phyloP scores from a whole-genome alignment of 2,888 invertebrate species.

The Cosmopolites sordidus region DNA sequence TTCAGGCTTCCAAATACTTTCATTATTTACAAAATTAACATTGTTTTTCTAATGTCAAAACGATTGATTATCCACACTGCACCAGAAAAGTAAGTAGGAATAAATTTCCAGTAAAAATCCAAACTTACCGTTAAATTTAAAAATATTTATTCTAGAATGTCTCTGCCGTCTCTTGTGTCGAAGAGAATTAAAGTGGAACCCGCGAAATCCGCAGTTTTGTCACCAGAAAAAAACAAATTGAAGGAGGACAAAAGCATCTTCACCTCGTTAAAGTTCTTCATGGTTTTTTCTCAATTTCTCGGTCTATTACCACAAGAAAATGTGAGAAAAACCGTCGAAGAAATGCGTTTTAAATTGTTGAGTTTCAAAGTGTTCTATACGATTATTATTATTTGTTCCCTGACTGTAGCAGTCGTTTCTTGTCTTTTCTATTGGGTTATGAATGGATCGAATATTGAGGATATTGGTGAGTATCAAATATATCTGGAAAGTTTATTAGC shows the following conservation, averaged over 20 bases:
- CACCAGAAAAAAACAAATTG: background rate
- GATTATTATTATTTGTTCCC: constrained; percentile 4
- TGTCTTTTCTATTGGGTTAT: constrained; percentile 16
- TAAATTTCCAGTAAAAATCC: too few relatives aligned
- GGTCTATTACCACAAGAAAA: constrained; percentile 26
- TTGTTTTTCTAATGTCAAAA: background rate
- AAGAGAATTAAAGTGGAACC: constrained; percentile 1
- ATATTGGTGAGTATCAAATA: constrained; percentile 19
- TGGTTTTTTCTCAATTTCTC: constrained; percentile 22
- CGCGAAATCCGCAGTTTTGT: background rate
- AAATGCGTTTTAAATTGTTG: constrained; percentile 29
- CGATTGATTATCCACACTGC: background rate
- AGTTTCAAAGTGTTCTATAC: constrained; percentile 27
- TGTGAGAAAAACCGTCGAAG: constrained; percentile 18
- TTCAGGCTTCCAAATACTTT: background rate
- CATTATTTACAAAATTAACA: background rate
- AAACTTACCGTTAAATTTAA: too few relatives aligned
- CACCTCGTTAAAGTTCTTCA: constrained; percentile 24
- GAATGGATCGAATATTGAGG: constrained; percentile 10
- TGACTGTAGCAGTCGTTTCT: constrained; percentile 12
- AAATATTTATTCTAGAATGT: background rate
- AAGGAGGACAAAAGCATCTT: constrained; percentile 9
- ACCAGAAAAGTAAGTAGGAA: too few relatives aligned
- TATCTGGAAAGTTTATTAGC: too few relatives aligned
- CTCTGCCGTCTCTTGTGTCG: background rate